Evolutionary conservation across 2,113 vertebrate species (phyloP).

Genomic region (Salvelinus fontinalis): DNA sequence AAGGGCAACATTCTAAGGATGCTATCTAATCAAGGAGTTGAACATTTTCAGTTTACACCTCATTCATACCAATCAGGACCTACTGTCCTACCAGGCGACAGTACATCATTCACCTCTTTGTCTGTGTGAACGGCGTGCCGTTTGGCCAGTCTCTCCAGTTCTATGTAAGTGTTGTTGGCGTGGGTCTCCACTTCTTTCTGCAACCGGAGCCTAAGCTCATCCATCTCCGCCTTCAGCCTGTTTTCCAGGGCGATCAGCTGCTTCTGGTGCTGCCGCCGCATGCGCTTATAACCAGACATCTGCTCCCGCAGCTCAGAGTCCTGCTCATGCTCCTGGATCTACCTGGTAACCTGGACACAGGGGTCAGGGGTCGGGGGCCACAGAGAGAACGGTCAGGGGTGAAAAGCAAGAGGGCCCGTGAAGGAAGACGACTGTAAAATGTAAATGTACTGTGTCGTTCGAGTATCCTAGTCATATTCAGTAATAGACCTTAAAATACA

Average conservation of each 20-base stretch:
- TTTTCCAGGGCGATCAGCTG: conserved; percentile 99
- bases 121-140: conserved; percentile 92
- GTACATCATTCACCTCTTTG: conserved; percentile 84
- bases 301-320: conserved; percentile 99
- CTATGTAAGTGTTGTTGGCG: conserved; percentile 97
- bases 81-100: no score
- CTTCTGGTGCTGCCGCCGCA: conserved; percentile 99
- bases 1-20: not conserved
- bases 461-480: not conserved
- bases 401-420: not conserved
- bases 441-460: not conserved
- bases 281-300: conserved; percentile 99
- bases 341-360: conserved; percentile 88
- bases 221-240: conserved; percentile 99
- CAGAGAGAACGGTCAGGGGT: conserved; percentile 7
- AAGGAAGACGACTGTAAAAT: not conserved
- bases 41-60: no score
- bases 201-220: conserved; percentile 97
- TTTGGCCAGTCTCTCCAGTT: conserved; percentile 99
- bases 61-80: no score
- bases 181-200: conserved; percentile 99
- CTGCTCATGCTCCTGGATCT: conserved; percentile 99
- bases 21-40: not conserved
- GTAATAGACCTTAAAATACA: not conserved
- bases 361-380: not conserved